Percentiles rank a stretch among this genome's conserved stretches.
phyloP scores from a whole-genome alignment of 1,140 invertebrate species.

The Papilio polytes region DNA sequence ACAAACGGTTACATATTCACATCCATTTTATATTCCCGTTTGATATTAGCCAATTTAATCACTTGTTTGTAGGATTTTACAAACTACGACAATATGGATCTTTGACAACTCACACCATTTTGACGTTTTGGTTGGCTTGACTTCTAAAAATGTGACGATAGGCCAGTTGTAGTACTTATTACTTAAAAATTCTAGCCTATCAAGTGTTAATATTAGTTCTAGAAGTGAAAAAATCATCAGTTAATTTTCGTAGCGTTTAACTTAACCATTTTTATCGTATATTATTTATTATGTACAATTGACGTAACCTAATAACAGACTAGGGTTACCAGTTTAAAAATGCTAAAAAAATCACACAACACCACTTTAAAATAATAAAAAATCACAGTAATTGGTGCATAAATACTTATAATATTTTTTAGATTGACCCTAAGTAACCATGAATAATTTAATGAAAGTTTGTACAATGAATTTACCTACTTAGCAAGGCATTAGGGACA shows the following conservation, averaged over 20 bases:
- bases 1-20: constrained; percentile 62
- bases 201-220: background rate
- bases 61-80: constrained; percentile 69
- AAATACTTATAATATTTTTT: background rate
- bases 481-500: background rate
- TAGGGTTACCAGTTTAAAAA: constrained; percentile 34
- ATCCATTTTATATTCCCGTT: constrained; percentile 59
- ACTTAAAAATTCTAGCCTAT: constrained; percentile 42
- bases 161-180: constrained; percentile 72
- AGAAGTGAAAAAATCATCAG: constrained; percentile 36
- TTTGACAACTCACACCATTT: constrained; percentile 81
- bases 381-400: background rate
- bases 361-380: background rate
- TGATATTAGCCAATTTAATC: constrained; percentile 61
- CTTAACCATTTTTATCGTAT: constrained; percentile 7
- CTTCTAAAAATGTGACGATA: constrained; percentile 53
- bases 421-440: background rate
- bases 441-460: no score
- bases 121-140: constrained; percentile 74
- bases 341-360: background rate
- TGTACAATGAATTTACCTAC: background rate
- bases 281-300: constrained; percentile 20
- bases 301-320: constrained; percentile 27
- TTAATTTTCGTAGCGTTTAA: constrained; percentile 24
- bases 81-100: constrained; percentile 71